Percentiles rank a stretch among this genome's conserved stretches.
These are phyloP conservation scores for Aelia acuminata DNA, from an alignment of 2,888 invertebrate species.

Conservation along the genomic window DNA sequence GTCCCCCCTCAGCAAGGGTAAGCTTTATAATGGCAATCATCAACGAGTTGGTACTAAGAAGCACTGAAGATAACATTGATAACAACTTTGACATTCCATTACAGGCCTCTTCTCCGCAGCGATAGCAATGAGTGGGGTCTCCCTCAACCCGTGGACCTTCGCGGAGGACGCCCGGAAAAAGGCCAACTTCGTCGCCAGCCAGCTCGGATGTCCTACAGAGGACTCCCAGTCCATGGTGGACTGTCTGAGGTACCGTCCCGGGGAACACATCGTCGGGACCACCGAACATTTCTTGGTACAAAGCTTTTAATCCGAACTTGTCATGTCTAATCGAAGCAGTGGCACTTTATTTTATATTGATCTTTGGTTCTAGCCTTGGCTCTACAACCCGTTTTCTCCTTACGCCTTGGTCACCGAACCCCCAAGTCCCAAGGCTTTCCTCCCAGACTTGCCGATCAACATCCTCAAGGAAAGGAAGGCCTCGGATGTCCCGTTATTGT, in stretches of 20 bases:
- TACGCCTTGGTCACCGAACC: constrained; percentile 81
- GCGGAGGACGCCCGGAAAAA: constrained; percentile 75
- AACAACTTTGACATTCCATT: too few relatives aligned
- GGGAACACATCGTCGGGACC: constrained; percentile 65
- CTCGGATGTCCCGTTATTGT: constrained; percentile 79
- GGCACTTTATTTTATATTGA: neutral
- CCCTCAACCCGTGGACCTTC: constrained; percentile 76
- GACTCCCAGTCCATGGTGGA: constrained; percentile 74
- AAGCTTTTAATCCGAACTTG: neutral
- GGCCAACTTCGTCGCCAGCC: constrained; percentile 74
- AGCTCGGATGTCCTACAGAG: constrained; percentile 77
- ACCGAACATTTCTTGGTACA: constrained; percentile 11
- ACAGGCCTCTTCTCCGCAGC: constrained; percentile 73
- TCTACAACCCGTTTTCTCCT: constrained; percentile 80
- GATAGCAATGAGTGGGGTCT: constrained; percentile 80
- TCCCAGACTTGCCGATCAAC: constrained; percentile 77
- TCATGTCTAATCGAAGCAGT: neutral
- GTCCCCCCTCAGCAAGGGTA: constrained; percentile 75
- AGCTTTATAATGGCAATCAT: too few relatives aligned
- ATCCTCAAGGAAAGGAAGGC: constrained; percentile 75
- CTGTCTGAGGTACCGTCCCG: constrained; percentile 77
- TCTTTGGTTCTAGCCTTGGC: constrained; percentile 60
- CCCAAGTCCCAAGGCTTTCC: constrained; percentile 74
- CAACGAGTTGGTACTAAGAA: too few relatives aligned
- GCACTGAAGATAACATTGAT: too few relatives aligned